Conservation (phyloP, 2,888 invertebrate genomes). For the Agriopis marginaria region DNA sequence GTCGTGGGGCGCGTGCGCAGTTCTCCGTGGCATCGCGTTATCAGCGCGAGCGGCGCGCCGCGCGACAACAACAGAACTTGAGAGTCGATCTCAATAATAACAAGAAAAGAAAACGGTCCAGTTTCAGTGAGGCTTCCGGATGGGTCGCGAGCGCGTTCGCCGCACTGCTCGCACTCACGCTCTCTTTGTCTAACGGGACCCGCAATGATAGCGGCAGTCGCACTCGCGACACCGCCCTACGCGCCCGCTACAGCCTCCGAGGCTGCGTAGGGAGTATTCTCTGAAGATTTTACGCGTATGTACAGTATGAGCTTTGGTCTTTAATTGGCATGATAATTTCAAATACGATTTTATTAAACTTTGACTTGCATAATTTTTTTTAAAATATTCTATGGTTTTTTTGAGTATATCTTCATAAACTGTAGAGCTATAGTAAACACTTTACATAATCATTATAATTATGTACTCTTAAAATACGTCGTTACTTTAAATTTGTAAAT, state of each 20-base stretch:
- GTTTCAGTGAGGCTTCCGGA: slow-evolving; percentile 86
- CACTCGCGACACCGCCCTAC: slow-evolving; percentile 74
- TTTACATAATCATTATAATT: not conserved
- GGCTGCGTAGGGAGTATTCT: slow-evolving; percentile 34
- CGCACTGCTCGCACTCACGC: slow-evolving; percentile 71
- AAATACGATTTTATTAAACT: not conserved
- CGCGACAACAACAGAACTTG: slow-evolving; percentile 86
- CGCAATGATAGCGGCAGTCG: slow-evolving; percentile 80
- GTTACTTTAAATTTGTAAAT: not conserved
- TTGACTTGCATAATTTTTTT: not conserved
- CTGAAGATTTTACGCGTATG: not conserved
- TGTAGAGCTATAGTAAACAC: not conserved
- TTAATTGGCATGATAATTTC: not conserved
- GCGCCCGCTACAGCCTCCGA: slow-evolving; percentile 49
- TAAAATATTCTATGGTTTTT: not conserved
- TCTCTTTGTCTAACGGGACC: slow-evolving; percentile 83
- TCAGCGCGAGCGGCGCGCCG: slow-evolving; percentile 82
- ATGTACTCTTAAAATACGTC: not conserved
- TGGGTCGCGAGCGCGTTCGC: slow-evolving; percentile 77
- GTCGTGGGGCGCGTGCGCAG: slow-evolving; percentile 77
- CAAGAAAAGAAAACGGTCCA: slow-evolving; percentile 87
- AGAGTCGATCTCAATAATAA: slow-evolving; percentile 86
- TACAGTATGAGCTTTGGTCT: not conserved
- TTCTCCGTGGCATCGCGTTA: slow-evolving; percentile 83
- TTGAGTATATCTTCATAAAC: not conserved